These are phyloP conservation scores for Paralinhomoeus sp. DNA, from an alignment of 2,888 invertebrate genomes.

Conservation along the genomic window DNA sequence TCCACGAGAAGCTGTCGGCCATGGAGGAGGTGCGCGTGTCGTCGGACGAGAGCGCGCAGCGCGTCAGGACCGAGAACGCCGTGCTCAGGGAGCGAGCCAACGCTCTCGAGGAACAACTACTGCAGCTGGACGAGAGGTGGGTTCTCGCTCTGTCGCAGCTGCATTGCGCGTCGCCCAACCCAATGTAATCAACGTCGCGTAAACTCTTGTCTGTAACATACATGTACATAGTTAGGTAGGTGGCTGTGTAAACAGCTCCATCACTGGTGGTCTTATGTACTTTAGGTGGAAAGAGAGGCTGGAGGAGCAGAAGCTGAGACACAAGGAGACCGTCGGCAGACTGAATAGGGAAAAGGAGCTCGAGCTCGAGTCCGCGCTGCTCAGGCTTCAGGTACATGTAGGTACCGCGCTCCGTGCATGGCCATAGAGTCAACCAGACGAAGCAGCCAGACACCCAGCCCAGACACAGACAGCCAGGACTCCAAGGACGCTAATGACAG, in stretches of 20 bases:
- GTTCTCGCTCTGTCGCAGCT: no score
- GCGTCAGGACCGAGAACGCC: slow-evolving; percentile 16
- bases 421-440: no score
- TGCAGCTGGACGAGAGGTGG: slow-evolving; percentile 14
- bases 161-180: no score
- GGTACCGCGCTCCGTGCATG: no score
- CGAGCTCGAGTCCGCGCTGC: slow-evolving; percentile 8
- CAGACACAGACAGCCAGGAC: no score
- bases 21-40: slow-evolving; percentile 17
- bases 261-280: background rate
- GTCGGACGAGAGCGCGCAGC: slow-evolving; percentile 14
- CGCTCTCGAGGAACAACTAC: slow-evolving; percentile 17
- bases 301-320: slow-evolving; percentile 15
- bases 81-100: slow-evolving; percentile 19
- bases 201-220: no score
- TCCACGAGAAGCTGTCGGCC: slow-evolving; percentile 2
- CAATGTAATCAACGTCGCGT: no score
- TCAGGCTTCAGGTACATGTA: background rate
- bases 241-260: no score
- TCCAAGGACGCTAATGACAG: no score
- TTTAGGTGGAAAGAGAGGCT: slow-evolving; percentile 14
- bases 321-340: slow-evolving; percentile 12
- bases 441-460: no score
- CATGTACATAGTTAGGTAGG: no score
- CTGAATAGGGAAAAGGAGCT: slow-evolving; percentile 18